Conservation (phyloP, 2,888 invertebrate species). For the Isotomurus palustris region DNA sequence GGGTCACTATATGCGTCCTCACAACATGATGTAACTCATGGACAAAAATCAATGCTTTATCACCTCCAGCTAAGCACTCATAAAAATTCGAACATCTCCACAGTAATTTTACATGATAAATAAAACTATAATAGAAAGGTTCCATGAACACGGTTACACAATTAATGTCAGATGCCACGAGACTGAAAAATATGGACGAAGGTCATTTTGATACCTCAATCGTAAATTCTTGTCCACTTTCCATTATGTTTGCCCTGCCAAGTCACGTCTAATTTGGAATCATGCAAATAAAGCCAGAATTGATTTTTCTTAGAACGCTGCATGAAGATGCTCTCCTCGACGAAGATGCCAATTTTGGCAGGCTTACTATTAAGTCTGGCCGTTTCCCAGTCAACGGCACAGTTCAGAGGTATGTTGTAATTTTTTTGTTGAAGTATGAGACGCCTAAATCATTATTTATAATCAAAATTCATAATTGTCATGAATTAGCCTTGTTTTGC, state of each 20-base stretch:
- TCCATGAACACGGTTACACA: not conserved
- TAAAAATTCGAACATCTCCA: no score
- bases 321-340: constrained; percentile 9
- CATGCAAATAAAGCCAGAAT: not conserved
- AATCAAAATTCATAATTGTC: not conserved
- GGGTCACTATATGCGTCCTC: constrained; percentile 10
- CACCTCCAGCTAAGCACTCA: no score
- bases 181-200: not conserved
- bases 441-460: no score
- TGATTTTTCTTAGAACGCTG: not conserved
- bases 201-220: not conserved
- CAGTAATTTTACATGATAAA: no score
- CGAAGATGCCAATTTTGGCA: constrained; percentile 15
- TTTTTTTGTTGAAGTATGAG: not conserved
- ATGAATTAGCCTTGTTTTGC: not conserved
- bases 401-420: not conserved
- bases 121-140: not conserved
- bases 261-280: not conserved
- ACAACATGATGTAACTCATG: no score
- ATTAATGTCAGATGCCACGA: not conserved
- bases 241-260: not conserved
- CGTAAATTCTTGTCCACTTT: not conserved
- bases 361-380: constrained; percentile 12
- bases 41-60: no score
- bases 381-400: constrained; percentile 5